Conservation (phyloP, 1,140 invertebrate genomes). For the Drosophila teissieri region DNA sequence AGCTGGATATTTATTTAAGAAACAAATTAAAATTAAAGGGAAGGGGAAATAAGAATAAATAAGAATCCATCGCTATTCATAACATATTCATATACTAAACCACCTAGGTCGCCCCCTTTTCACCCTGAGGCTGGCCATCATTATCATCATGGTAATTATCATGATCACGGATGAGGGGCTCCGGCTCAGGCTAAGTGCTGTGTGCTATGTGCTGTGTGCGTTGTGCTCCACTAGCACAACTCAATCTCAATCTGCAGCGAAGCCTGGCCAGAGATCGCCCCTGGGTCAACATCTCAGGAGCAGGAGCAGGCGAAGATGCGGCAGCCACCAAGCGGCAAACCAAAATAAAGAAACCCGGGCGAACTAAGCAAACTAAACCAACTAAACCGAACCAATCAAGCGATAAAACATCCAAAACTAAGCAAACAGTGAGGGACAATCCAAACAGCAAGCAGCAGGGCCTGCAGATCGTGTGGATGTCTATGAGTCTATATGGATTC, state of each 20-base stretch:
- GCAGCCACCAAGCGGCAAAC: conserved; percentile 63
- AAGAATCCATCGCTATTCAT: too few relatives aligned
- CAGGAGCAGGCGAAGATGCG: conserved; percentile 39
- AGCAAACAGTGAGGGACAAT: conserved; percentile 62
- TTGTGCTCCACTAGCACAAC: conserved; percentile 59
- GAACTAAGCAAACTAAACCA: conserved; percentile 44
- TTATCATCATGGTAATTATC: conserved; percentile 46
- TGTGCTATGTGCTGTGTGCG: conserved; percentile 48
- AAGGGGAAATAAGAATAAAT: too few relatives aligned
- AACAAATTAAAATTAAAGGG: too few relatives aligned
- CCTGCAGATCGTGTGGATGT: conserved; percentile 47
- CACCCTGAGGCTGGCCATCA: conserved; percentile 4
- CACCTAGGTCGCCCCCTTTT: too few relatives aligned
- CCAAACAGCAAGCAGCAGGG: conserved; percentile 28
- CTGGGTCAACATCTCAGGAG: conserved; percentile 57
- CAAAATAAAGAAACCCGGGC: conserved; percentile 40
- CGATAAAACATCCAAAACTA: conserved; percentile 81
- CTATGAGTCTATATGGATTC: conserved; percentile 52
- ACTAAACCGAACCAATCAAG: conserved; percentile 66
- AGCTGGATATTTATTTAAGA: too few relatives aligned
- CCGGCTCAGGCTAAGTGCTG: conserved; percentile 38
- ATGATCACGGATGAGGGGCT: conserved; percentile 42
- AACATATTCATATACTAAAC: too few relatives aligned
- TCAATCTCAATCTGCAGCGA: conserved; percentile 52
- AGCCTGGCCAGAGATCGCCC: conserved; percentile 47